phyloP scores from a whole-genome alignment of 2,797 vertebrate genomes.

The Spea hammondii region DNA sequence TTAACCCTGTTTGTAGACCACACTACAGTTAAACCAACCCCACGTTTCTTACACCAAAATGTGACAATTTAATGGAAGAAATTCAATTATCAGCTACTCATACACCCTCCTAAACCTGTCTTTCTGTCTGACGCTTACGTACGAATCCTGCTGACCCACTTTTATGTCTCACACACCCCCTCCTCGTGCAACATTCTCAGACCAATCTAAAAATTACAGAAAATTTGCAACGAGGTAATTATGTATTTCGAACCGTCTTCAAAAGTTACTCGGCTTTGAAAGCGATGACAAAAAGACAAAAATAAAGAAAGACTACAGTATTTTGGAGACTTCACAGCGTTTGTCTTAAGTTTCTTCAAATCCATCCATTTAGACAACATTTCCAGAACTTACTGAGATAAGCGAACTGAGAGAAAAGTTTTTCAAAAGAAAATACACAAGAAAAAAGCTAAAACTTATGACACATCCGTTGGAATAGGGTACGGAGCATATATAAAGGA shows the following conservation, averaged over 20 bases:
- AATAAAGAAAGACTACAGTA: neutral
- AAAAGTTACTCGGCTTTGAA: slow-evolving; percentile 18
- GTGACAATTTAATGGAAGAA: neutral
- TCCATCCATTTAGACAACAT: neutral
- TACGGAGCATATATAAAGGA: too few species aligned
- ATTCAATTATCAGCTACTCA: neutral
- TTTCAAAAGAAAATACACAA: too few species aligned
- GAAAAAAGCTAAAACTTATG: too few species aligned
- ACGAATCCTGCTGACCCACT: slow-evolving; percentile 56
- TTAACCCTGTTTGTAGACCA: too few species aligned
- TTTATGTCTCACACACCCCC: slow-evolving; percentile 52
- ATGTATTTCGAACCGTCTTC: slow-evolving; percentile 48
- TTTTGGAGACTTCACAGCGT: neutral
- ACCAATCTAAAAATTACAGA: slow-evolving; percentile 58
- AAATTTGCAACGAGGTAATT: slow-evolving; percentile 52
- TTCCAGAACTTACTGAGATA: too few species aligned
- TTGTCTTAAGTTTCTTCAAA: neutral
- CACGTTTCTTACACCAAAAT: neutral
- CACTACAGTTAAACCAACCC: too few species aligned
- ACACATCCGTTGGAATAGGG: too few species aligned
- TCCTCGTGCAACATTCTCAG: slow-evolving; percentile 60
- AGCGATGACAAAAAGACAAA: slow-evolving; percentile 4
- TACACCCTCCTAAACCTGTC: slow-evolving; percentile 23
- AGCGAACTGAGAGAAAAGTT: too few species aligned
- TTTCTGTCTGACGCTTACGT: slow-evolving; percentile 49